Evolutionary conservation across 1,140 invertebrate genomes (phyloP).

Genomic region (Manduca sexta): DNA sequence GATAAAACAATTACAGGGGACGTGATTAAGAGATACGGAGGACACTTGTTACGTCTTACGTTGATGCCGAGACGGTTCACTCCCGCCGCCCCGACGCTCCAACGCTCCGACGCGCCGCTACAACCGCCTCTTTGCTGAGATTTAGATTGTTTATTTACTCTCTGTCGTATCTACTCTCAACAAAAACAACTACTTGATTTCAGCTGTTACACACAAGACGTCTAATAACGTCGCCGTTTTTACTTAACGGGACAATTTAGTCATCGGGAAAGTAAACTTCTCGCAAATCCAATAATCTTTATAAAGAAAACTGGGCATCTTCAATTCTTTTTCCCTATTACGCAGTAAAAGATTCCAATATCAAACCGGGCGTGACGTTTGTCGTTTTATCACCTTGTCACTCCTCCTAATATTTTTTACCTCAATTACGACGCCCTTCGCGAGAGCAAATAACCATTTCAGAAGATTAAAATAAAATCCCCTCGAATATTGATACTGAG

Average conservation of each 20-base stretch:
- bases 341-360: constrained; percentile 40
- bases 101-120: neutral
- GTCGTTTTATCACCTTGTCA: constrained; percentile 50
- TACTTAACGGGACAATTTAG: neutral
- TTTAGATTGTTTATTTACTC: constrained; percentile 4
- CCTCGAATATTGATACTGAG: constrained; percentile 32
- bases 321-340: constrained; percentile 28
- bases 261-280: neutral
- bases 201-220: neutral
- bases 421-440: constrained; percentile 42
- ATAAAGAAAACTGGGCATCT: constrained; percentile 15
- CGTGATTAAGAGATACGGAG: constrained; percentile 70
- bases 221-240: neutral
- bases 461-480: constrained; percentile 44
- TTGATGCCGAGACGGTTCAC: constrained; percentile 23
- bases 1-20: constrained; percentile 71
- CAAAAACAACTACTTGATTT: neutral
- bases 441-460: constrained; percentile 39
- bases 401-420: constrained; percentile 43
- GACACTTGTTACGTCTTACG: constrained; percentile 70
- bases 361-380: constrained; percentile 41
- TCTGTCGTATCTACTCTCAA: neutral
- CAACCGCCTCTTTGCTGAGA: neutral
- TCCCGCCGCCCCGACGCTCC: neutral
- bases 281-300: constrained; percentile 24